Percentiles rank a stretch among this genome's conserved stretches.
These are phyloP conservation scores for Lamprotornis superbus DNA, from an alignment of 2,113 vertebrate genomes.

Conservation along the genomic window DNA sequence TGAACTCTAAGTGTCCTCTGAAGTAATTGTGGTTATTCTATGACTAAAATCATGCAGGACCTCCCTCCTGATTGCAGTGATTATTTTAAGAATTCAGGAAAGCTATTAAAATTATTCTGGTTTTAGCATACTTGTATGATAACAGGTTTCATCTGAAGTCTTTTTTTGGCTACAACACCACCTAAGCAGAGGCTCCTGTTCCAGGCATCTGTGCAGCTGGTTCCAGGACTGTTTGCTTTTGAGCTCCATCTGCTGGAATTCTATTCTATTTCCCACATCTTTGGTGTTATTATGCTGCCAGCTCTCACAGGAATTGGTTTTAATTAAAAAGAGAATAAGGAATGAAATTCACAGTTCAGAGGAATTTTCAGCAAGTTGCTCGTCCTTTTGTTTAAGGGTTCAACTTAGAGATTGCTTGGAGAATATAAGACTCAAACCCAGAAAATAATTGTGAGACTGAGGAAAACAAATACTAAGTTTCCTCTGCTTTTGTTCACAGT, in stretches of 20 bases:
- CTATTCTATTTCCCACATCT: neutral
- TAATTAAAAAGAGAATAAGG: neutral
- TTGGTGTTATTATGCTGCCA: neutral
- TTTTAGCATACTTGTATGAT: neutral
- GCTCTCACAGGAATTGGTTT: neutral
- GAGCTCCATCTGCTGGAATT: constrained; percentile 69
- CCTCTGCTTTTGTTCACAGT: neutral
- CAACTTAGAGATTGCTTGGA: neutral
- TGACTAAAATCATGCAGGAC: neutral
- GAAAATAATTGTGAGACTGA: neutral
- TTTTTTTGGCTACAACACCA: neutral
- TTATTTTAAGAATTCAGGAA: neutral
- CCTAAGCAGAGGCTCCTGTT: neutral
- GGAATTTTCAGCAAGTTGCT: neutral
- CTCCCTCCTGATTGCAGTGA: neutral
- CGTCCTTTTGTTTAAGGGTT: neutral
- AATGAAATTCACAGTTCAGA: neutral
- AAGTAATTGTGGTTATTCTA: neutral
- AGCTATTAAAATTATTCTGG: neutral
- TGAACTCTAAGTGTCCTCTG: neutral
- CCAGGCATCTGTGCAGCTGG: neutral
- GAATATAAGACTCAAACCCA: neutral
- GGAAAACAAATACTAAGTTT: neutral
- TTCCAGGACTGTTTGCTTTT: constrained; percentile 20
- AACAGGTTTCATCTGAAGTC: neutral